These are phyloP conservation scores for Stomorhina lunata DNA, from an alignment of 2,888 invertebrate genomes.

Conservation along the genomic window DNA sequence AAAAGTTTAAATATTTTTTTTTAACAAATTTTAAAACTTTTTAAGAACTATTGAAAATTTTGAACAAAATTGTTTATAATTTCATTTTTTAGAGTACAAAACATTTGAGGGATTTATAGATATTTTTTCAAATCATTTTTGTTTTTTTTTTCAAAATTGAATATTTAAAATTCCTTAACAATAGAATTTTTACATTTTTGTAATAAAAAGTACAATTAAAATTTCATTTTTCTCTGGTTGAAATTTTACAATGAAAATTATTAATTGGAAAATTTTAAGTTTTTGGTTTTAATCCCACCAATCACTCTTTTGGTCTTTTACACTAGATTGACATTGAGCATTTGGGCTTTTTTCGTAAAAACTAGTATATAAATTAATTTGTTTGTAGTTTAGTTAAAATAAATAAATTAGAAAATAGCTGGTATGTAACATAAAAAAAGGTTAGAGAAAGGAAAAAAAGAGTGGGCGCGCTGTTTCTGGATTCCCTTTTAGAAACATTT, in stretches of 20 bases:
- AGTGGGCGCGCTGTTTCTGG: constrained; percentile 74
- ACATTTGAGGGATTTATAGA: constrained; percentile 29
- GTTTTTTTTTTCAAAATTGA: background rate
- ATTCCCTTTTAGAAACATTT: constrained; percentile 77
- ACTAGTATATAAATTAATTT: background rate
- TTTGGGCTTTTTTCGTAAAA: background rate
- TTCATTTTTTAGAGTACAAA: background rate
- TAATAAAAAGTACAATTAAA: too few species aligned
- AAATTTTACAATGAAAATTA: too few species aligned
- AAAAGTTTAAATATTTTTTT: too few species aligned
- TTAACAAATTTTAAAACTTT: background rate
- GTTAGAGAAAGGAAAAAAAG: constrained; percentile 59
- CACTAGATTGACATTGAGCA: too few species aligned
- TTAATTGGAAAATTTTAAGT: too few species aligned
- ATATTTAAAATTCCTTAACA: background rate
- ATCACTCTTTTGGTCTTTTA: too few species aligned
- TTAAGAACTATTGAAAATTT: constrained; percentile 28
- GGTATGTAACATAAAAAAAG: constrained; percentile 49
- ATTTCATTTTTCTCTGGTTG: too few species aligned
- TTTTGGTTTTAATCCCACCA: too few species aligned
- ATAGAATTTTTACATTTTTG: background rate
- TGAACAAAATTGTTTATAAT: background rate
- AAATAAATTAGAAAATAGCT: constrained; percentile 36
- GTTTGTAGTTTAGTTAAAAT: constrained; percentile 9
- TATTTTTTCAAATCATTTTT: background rate